These are phyloP conservation scores for Emydocephalus ijimae DNA, from an alignment of 2,113 vertebrate species.

Conservation along the genomic window DNA sequence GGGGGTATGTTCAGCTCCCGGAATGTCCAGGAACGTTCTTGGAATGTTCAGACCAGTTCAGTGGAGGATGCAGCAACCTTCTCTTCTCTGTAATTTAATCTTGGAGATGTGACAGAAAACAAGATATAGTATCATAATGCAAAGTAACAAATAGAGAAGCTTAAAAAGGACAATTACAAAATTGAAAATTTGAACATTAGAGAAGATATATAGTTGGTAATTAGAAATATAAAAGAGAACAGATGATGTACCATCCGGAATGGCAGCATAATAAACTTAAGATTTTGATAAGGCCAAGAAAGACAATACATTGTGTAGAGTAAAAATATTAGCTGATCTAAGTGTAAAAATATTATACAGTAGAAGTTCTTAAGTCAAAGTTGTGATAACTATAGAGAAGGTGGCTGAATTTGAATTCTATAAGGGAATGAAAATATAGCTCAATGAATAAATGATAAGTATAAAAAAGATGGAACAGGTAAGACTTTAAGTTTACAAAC, in stretches of 20 bases:
- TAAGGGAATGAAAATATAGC: not conserved
- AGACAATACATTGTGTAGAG: not conserved
- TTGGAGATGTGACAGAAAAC: not conserved
- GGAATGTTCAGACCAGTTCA: not conserved
- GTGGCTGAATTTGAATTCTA: not conserved
- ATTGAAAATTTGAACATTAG: not conserved
- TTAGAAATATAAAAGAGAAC: not conserved
- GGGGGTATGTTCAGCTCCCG: not conserved
- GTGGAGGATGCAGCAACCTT: not conserved
- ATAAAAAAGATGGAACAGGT: not conserved
- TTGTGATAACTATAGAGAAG: not conserved
- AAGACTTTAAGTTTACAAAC: not conserved
- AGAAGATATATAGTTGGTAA: not conserved
- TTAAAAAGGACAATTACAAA: constrained; percentile 12
- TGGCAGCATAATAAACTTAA: not conserved
- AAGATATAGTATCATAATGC: not conserved
- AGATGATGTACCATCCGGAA: constrained; percentile 14
- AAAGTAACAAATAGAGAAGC: not conserved
- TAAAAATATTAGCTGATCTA: not conserved
- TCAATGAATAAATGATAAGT: not conserved
- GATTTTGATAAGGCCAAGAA: not conserved
- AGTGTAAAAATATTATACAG: not conserved
- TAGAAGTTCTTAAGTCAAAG: not conserved
- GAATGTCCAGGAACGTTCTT: not conserved
- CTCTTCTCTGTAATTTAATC: not conserved